Evolutionary conservation across 2,797 vertebrate genomes (phyloP), one percentile per base, ranked within the genome.

Genomic region (Todus mexicanus): DNA sequence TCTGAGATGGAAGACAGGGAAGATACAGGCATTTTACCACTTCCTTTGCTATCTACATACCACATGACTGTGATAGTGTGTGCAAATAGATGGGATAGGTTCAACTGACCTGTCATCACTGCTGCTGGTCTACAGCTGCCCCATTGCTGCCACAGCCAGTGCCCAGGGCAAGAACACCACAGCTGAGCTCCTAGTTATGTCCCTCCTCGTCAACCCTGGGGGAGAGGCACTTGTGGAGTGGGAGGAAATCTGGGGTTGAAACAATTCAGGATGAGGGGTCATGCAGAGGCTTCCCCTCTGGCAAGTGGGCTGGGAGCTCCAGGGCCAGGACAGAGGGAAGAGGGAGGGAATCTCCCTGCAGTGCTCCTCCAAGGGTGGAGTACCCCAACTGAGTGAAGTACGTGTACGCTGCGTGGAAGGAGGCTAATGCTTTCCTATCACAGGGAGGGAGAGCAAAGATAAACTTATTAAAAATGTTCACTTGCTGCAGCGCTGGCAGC

Each of bases 391-490:
- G 4, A 47, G 73, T 31, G 4, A 6, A 82, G 47, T 2, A 31
- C 15, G 71, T 12, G 71, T 76, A 42, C 9, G 3, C 27, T 2
- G 38, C 29, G 3, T 12, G 43, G 13, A 48, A 78, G 2, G 14
- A 72, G 50, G 38, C 40, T 27, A 37, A 81, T 22, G 87, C 86
- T 90, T 71, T 70, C 66, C 71, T 75, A 6, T n/a, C 74, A 14
- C 40, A 54, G 75, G 43, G 61, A 74, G 59, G 71, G 54, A 59
- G 35, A 43, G 51, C 0, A 37, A 73, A 75, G 56, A 82, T 56
- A 95, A 95, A 94, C 65, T 74, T 8, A 66, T 64, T 74, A 79
- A 76, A 87, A 71, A 68, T 48, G 68, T 57, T 94, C 89, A 57
- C 74, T 93, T 53, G 26, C 56, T 60, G 78, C 64, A 82, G 77